Evolutionary conservation across 2,888 invertebrate genomes (phyloP).

Genomic region (Ariolimax columbianus): DNA sequence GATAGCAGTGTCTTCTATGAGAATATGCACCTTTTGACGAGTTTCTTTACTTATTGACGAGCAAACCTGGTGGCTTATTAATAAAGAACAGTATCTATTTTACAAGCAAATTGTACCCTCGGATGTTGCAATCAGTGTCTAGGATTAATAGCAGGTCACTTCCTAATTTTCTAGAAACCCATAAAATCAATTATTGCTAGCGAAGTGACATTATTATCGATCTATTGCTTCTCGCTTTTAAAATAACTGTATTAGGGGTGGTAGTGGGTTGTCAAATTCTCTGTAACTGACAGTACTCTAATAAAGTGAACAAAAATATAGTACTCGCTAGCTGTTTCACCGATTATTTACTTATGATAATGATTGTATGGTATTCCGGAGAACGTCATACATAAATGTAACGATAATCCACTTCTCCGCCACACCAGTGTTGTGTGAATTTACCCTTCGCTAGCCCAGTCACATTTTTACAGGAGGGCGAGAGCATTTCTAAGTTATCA

Average conservation of each 20-base stretch:
- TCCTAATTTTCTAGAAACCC: background rate
- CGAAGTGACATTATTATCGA: background rate
- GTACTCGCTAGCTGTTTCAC: too few relatives aligned
- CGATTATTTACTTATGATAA: background rate
- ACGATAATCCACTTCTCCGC: background rate
- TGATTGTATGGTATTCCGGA: background rate
- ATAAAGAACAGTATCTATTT: too few relatives aligned
- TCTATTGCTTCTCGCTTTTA: background rate
- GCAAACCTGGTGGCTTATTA: too few relatives aligned
- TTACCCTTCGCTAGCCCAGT: background rate
- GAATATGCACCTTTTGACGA: too few relatives aligned
- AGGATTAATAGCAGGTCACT: too few relatives aligned
- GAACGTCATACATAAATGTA: background rate
- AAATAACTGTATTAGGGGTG: background rate
- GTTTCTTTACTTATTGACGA: too few relatives aligned
- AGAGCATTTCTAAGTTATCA: slow-evolving; percentile 22
- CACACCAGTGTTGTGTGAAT: background rate
- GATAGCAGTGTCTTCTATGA: too few relatives aligned
- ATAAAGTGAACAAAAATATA: too few relatives aligned
- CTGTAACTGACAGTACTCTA: too few relatives aligned
- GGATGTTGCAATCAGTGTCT: too few relatives aligned
- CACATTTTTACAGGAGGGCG: slow-evolving; percentile 25
- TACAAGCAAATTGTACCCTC: too few relatives aligned
- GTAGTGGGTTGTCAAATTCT: too few relatives aligned
- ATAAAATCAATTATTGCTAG: background rate